phyloP scores from a whole-genome alignment of 64 coral and sea anemone genomes.

The Stichodactyla mertensii region DNA sequence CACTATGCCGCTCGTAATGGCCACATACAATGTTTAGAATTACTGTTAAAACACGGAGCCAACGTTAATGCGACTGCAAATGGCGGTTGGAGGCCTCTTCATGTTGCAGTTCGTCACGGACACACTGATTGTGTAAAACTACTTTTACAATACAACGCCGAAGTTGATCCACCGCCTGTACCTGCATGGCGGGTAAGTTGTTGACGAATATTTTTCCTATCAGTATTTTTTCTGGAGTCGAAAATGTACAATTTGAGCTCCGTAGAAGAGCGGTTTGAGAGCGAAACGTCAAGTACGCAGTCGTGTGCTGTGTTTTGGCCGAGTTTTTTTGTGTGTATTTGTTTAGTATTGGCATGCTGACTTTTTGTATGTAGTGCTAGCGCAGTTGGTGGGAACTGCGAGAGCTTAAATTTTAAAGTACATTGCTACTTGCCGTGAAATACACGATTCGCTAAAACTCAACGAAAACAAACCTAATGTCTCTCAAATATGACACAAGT shows the following conservation, averaged over 20 bases:
- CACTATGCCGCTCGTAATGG: constrained; percentile 96
- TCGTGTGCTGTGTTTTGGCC: constrained; percentile 35
- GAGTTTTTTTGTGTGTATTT: constrained; percentile 35
- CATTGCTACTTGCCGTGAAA: constrained; percentile 20
- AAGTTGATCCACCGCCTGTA: constrained; percentile 87
- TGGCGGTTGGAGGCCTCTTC: constrained; percentile 95
- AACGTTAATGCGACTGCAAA: constrained; percentile 96
- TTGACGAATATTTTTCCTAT: background rate
- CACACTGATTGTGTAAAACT: constrained; percentile 94
- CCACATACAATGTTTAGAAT: constrained; percentile 92
- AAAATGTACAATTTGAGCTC: background rate
- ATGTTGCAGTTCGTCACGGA: constrained; percentile 93
- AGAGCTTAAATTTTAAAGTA: constrained; percentile 70
- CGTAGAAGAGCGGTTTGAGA: background rate
- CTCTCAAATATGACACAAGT: constrained; percentile 8
- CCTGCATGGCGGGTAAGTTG: constrained; percentile 90
- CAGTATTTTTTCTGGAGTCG: background rate
- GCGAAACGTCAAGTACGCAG: background rate
- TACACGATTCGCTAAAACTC: background rate
- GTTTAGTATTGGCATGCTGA: constrained; percentile 54
- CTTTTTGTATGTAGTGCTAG: constrained; percentile 67
- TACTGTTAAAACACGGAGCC: constrained; percentile 91
- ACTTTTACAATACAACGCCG: constrained; percentile 75
- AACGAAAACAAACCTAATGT: constrained; percentile 5
- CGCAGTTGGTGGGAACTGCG: constrained; percentile 81